Base-by-base conservation (phyloP, 30 jellyfish, hydroid and myxozoan species). In the Catostylus mosaicus region DNA sequence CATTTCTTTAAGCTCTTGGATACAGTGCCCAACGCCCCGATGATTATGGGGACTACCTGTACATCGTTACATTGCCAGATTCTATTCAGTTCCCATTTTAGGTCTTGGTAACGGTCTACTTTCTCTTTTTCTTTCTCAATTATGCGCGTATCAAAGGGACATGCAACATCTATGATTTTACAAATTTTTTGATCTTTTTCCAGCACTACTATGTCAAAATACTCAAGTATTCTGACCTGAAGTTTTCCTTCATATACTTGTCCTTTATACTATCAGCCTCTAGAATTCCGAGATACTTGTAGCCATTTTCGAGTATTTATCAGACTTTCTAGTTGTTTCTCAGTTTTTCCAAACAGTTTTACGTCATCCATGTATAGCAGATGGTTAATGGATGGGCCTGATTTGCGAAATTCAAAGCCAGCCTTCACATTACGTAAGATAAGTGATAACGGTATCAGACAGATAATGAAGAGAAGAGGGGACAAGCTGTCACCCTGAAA, bases 191-290 rank as follows among this genome's bases (percentile, higher is more conserved):
- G n/a, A n/a, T n/a, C n/a, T n/a, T n/a, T n/a, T n/a, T n/a, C n/a
- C n/a, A n/a, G n/a, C n/a, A n/a, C n/a, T n/a, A n/a, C n/a, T n/a
- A n/a, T n/a, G n/a, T n/a, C n/a, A n/a, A n/a, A n/a, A n/a, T n/a
- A n/a, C n/a, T n/a, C n/a, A n/a, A n/a, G n/a, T n/a, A n/a, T n/a
- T n/a, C n/a, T n/a, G n/a, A n/a, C n/a, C n/a, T n/a, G n/a, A n/a
- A n/a, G n/a, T n/a, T n/a, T 10, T 27, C 54, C 46, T 74, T 34
- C 0, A 20, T 47, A 22, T 74, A 82, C n/a, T n/a, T n/a, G n/a
- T n/a, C n/a, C 46, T 74, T 74, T 43, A 74, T 74, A 40, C 19
- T 81, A 51, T 74, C 86, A 24, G 86, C 52, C 86, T 43, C 52
- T 33, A 47, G 54, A 5, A 74, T 29, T 23, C 80, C 86, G n/a